phyloP scores from a whole-genome alignment of 1,140 invertebrate genomes.

The Panagrolaimus sp. region DNA sequence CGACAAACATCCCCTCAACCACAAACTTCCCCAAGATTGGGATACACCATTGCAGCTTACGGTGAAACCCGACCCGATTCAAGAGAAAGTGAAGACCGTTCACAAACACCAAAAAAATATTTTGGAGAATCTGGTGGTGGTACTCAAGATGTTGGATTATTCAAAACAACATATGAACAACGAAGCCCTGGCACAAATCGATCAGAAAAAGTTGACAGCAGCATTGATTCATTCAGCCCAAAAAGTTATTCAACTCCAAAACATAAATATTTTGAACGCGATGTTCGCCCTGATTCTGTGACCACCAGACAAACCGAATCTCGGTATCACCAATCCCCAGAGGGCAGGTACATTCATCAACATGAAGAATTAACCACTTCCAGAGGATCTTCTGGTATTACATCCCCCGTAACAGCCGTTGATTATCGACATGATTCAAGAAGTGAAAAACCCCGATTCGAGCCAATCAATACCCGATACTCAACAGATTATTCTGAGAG shows the following conservation, averaged over 20 bases:
- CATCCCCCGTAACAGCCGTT: background rate
- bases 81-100: background rate
- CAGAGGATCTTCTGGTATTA: background rate
- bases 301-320: background rate
- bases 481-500: background rate
- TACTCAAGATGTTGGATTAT: background rate
- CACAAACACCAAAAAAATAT: background rate
- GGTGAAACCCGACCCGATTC: slow-evolving; percentile 25
- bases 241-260: slow-evolving; percentile 12
- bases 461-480: background rate
- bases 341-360: background rate
- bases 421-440: background rate
- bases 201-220: background rate
- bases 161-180: background rate
- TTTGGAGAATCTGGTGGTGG: slow-evolving; percentile 15
- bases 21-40: slow-evolving; percentile 23
- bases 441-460: background rate
- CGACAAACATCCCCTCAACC: background rate
- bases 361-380: background rate
- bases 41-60: slow-evolving; percentile 53
- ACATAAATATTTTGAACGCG: slow-evolving; percentile 32
- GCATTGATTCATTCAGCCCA: background rate
- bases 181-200: background rate
- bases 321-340: background rate
- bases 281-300: background rate